These are phyloP conservation scores for Cyanistes caeruleus DNA, from an alignment of 2,113 vertebrate species.

Conservation along the genomic window DNA sequence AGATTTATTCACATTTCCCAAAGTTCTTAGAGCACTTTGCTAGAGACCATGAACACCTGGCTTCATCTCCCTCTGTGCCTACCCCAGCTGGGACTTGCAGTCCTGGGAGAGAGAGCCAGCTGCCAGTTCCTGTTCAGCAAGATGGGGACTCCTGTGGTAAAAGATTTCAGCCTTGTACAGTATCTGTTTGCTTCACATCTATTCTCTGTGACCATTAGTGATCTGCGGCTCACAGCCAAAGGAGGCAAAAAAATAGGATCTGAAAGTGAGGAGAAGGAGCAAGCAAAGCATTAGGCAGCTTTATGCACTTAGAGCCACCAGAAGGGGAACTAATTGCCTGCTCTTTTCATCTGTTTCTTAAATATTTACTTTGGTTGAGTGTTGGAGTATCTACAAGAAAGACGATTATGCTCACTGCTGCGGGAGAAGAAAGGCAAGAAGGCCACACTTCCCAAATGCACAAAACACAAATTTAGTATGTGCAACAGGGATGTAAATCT, in stretches of 20 bases:
- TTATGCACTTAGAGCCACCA: background rate
- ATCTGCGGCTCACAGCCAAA: no score
- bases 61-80: background rate
- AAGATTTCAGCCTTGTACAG: no score
- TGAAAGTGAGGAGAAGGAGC: background rate
- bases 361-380: background rate
- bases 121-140: no score
- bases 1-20: background rate
- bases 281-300: background rate
- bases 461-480: background rate
- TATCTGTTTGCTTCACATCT: no score
- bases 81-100: background rate
- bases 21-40: background rate
- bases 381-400: background rate
- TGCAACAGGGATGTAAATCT: background rate
- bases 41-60: background rate
- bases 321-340: background rate
- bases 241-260: background rate
- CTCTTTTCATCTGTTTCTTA: background rate
- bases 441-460: background rate
- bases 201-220: no score
- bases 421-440: background rate
- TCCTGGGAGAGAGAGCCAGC: no score
- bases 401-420: background rate
- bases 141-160: no score